These are phyloP conservation scores for Aporophyla nigra DNA, from an alignment of 2,888 invertebrate species.

Conservation along the genomic window DNA sequence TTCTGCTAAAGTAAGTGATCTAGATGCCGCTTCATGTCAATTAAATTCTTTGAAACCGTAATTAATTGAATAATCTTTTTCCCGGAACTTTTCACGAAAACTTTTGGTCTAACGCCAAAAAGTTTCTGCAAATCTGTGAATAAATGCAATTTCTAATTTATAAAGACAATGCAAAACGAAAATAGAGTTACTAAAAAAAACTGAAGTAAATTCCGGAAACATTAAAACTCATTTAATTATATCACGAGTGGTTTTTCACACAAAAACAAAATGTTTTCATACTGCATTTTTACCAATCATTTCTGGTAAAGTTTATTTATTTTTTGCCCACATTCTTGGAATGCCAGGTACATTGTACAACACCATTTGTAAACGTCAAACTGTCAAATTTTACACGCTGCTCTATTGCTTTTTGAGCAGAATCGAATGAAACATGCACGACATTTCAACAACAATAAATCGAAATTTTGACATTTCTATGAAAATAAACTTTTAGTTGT, in stretches of 20 bases:
- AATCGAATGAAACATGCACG: constrained; percentile 21
- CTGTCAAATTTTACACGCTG: constrained; percentile 38
- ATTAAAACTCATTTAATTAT: constrained; percentile 5
- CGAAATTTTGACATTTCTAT: neutral
- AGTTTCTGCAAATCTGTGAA: neutral
- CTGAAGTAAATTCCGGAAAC: constrained; percentile 4
- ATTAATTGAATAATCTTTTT: neutral
- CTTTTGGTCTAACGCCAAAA: constrained; percentile 32
- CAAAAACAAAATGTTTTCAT: neutral
- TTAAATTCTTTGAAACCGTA: neutral
- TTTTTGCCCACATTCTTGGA: constrained; percentile 30
- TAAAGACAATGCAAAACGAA: constrained; percentile 19
- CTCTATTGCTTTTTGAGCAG: constrained; percentile 28
- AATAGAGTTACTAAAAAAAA: constrained; percentile 15
- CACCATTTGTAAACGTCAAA: constrained; percentile 46
- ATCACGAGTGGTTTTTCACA: constrained; percentile 2
- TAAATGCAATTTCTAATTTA: constrained; percentile 1
- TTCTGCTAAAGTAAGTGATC: neutral
- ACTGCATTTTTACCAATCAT: constrained; percentile 6
- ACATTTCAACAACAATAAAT: neutral
- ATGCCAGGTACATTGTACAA: constrained; percentile 38
- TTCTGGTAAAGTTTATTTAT: constrained; percentile 10
- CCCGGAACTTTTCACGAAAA: neutral
- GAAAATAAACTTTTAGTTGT: neutral
- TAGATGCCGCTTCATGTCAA: no score